Evolutionary conservation across 2,797 vertebrate genomes (phyloP).

Genomic region (Toxotes lorentzi): DNA sequence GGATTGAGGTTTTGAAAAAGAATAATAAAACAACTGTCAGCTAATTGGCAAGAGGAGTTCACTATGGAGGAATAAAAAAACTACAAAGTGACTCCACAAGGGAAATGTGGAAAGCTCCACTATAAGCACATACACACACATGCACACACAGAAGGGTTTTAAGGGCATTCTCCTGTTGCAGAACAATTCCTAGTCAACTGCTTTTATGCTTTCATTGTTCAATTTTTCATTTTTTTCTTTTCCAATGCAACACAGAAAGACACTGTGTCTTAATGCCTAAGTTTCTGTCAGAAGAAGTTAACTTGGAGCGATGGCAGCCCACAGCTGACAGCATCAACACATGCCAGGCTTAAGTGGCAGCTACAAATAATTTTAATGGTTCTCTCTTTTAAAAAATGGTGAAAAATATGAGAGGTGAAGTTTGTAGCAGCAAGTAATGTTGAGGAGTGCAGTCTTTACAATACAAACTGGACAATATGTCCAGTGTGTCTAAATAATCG

Average conservation of each 20-base stretch:
- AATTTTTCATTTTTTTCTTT: conserved; percentile 55
- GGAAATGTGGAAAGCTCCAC: conserved; percentile 61
- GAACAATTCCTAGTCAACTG: conserved; percentile 52
- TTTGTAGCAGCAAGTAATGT: not conserved
- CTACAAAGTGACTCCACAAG: conserved; percentile 76
- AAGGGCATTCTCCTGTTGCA: conserved; percentile 62
- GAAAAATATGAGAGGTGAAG: not conserved
- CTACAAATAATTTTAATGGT: not conserved
- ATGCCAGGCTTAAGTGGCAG: not conserved
- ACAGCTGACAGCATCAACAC: not conserved
- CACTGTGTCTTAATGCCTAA: conserved; percentile 10
- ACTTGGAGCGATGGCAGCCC: conserved; percentile 29
- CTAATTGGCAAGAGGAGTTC: conserved; percentile 77
- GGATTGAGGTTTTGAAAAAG: conserved; percentile 74
- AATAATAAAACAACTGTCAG: conserved; percentile 82
- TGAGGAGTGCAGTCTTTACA: not conserved
- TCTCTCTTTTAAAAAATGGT: not conserved
- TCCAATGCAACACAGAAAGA: conserved; percentile 30
- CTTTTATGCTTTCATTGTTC: conserved; percentile 68
- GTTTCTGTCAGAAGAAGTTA: conserved; percentile 53
- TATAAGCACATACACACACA: conserved; percentile 24
- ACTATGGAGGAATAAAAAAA: conserved; percentile 53
- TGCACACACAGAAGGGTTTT: conserved; percentile 35
- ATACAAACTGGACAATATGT: no score
- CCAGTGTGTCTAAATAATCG: not conserved